Conservation (phyloP, 2,113 vertebrate genomes). For the Lepus americanus region DNA sequence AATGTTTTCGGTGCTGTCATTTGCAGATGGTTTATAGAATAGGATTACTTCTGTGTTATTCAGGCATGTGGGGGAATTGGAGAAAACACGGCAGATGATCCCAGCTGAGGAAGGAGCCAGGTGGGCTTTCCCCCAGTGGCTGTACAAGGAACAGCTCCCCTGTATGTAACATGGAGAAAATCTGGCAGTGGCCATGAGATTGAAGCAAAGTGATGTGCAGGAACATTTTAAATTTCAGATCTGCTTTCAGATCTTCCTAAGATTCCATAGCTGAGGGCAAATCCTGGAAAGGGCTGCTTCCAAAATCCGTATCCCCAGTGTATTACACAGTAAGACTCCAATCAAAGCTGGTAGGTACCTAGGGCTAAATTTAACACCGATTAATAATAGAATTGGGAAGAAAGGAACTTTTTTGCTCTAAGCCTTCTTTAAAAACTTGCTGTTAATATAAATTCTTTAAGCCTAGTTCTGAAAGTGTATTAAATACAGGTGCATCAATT, state of each 20-base stretch:
- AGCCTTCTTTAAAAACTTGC: constrained; percentile 8
- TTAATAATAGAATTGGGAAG: neutral
- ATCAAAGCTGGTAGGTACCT: neutral
- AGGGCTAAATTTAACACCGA: constrained; percentile 32
- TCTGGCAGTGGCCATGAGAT: neutral
- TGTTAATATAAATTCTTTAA: neutral
- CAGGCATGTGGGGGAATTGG: neutral
- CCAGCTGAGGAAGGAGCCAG: neutral
- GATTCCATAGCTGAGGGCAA: neutral
- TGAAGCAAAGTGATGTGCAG: neutral
- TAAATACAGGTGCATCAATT: neutral
- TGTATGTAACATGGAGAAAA: neutral
- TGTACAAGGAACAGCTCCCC: too few species aligned
- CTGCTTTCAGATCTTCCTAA: neutral
- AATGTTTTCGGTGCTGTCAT: neutral
- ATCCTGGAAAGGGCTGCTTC: neutral
- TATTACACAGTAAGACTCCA: neutral
- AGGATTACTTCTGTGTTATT: neutral
- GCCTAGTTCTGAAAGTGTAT: neutral
- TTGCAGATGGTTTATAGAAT: neutral
- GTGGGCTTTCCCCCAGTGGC: neutral
- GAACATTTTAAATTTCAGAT: neutral
- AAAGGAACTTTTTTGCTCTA: neutral
- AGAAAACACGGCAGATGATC: neutral
- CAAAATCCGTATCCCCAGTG: neutral